phyloP scores from a whole-genome alignment of 2,888 invertebrate genomes.

The Lycophotia porphyrea region DNA sequence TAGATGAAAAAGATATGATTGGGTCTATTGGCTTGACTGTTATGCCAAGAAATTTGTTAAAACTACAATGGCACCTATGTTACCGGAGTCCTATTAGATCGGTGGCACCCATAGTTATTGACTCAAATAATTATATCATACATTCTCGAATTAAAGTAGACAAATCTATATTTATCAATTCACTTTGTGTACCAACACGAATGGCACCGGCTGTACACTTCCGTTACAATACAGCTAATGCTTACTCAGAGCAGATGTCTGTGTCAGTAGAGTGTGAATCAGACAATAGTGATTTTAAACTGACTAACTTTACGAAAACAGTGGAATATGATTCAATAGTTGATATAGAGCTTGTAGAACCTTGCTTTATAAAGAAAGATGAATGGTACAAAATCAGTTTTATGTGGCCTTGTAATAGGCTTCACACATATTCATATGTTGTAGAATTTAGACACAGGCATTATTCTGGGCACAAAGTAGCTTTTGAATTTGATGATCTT shows the following conservation, averaged over 20 bases:
- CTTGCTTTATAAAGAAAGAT: conserved; percentile 84
- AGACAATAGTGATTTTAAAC: conserved; percentile 80
- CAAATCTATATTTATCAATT: conserved; percentile 86
- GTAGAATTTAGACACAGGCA: conserved; percentile 82
- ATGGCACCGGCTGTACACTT: conserved; percentile 83
- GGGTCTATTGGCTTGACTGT: conserved; percentile 58
- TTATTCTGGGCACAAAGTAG: conserved; percentile 79
- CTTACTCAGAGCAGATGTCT: conserved; percentile 84
- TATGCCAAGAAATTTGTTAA: conserved; percentile 77
- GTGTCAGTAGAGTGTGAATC: conserved; percentile 80
- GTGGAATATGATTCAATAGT: conserved; percentile 86
- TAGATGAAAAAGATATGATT: conserved; percentile 60
- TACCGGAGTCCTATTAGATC: conserved; percentile 83
- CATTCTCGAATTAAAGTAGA: conserved; percentile 82
- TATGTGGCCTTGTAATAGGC: conserved; percentile 81
- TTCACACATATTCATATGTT: conserved; percentile 80
- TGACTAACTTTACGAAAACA: conserved; percentile 80
- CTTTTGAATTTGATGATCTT: conserved; percentile 86
- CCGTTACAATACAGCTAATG: conserved; percentile 76
- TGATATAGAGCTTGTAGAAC: conserved; percentile 83
- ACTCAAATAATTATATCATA: conserved; percentile 78
- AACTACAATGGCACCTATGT: conserved; percentile 83
- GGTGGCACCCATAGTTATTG: conserved; percentile 83
- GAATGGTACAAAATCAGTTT: conserved; percentile 86
- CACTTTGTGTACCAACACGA: conserved; percentile 85